Evolutionary conservation across 2,113 vertebrate genomes (phyloP).

Genomic region (Ammodytes marinus): DNA sequence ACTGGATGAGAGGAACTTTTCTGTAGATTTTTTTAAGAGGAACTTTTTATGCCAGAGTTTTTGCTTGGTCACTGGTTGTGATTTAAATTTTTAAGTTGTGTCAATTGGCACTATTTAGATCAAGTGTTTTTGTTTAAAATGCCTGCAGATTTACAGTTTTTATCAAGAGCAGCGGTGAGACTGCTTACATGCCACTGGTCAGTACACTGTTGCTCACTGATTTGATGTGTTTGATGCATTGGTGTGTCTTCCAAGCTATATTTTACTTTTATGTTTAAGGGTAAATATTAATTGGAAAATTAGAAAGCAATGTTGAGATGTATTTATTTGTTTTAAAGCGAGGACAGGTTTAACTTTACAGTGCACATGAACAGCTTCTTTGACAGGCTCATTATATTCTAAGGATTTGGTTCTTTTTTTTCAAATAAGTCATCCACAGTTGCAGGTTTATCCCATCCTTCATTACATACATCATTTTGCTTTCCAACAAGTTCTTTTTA

Average conservation of each 20-base stretch:
- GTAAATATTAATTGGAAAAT: constrained; percentile 47
- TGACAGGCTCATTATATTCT: constrained; percentile 1
- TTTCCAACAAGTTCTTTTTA: neutral
- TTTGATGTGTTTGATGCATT: constrained; percentile 31
- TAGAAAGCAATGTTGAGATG: constrained; percentile 27
- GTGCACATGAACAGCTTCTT: constrained; percentile 10
- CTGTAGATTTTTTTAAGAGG: constrained; percentile 30
- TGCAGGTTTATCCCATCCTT: neutral
- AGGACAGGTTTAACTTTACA: constrained; percentile 34
- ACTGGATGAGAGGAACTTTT: constrained; percentile 23
- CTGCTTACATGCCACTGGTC: constrained; percentile 33
- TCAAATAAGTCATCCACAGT: neutral
- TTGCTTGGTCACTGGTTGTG: neutral
- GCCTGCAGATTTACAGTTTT: constrained; percentile 24
- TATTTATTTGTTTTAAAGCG: constrained; percentile 16
- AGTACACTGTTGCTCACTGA: constrained; percentile 3
- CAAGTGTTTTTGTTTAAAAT: neutral
- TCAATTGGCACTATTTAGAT: constrained; percentile 5
- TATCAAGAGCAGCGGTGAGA: constrained; percentile 19
- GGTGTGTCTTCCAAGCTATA: constrained; percentile 30
- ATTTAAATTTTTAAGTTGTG: neutral
- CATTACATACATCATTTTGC: neutral
- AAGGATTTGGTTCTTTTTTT: neutral
- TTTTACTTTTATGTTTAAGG: constrained; percentile 47
- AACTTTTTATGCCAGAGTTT: neutral